These are phyloP conservation scores for Limnephilus marmoratus DNA, from an alignment of 2,888 invertebrate genomes.

Conservation along the genomic window DNA sequence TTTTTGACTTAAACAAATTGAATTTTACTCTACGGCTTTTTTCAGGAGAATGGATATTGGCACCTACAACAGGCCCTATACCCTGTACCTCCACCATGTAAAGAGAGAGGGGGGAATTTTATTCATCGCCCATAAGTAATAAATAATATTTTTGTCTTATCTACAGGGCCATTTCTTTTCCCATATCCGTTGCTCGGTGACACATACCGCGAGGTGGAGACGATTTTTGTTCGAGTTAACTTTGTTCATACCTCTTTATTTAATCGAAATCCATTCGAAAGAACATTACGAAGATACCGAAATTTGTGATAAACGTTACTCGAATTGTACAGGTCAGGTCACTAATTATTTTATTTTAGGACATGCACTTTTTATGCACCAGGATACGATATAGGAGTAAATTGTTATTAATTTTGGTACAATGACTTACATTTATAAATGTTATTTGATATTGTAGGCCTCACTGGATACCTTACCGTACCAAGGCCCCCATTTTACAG, in stretches of 20 bases:
- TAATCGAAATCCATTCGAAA: not conserved
- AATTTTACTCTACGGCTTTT: not conserved
- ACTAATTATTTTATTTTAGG: too few species aligned
- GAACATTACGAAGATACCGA: not conserved
- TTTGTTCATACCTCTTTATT: not conserved
- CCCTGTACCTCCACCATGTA: conserved; percentile 6
- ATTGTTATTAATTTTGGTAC: too few species aligned
- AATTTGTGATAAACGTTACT: too few species aligned
- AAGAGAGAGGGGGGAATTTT: conserved; percentile 56
- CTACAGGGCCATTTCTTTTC: conserved; percentile 61
- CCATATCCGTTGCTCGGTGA: not conserved
- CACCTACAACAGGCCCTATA: not conserved
- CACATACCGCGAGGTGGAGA: not conserved
- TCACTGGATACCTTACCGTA: too few species aligned
- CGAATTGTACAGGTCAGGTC: too few species aligned
- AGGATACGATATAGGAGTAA: too few species aligned
- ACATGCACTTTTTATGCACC: too few species aligned
- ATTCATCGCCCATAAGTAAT: conserved; percentile 65
- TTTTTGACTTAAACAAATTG: not conserved
- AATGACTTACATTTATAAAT: too few species aligned
- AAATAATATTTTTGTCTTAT: conserved; percentile 66
- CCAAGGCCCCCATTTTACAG: too few species aligned
- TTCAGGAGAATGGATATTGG: not conserved
- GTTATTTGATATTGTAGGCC: too few species aligned
- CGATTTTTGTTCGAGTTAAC: not conserved